Evolutionary conservation across 37 sponge, comb jelly and placozoan species (phyloP), one percentile per base, ranked within the genome.

Genomic region (Trichoplax adhaerens): DNA sequence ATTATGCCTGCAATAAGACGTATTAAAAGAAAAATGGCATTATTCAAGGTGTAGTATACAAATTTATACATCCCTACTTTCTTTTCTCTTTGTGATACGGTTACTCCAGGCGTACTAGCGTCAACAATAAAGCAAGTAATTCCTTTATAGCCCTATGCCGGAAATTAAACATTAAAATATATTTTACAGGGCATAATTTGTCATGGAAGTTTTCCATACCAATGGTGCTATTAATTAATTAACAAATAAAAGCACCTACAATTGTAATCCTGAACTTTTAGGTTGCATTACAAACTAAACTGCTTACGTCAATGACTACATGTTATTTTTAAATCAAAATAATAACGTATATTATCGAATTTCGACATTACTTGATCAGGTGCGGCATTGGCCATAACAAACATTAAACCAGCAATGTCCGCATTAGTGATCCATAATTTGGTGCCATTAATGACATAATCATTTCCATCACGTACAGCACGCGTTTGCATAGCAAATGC

Each of bases 361-460:
- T 29, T 29, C 29, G 29, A 29, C 29, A 29, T 29, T 29, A 29
- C 29, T 29, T 29, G 29, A 29, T 29, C 29, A 29, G 29, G 29
- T 29, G 29, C 90, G 60, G 75, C 77, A 69, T 89, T 94, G 51
- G 95, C 95, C 77, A 89, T 84, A 49, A 94, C 87, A 2, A 94
- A 80, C 75, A 84, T 87, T 5, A 87, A 67, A 46, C 85, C 90
- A 68, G 95, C 91, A 77, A 89, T 83, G 55, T 89, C 91, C 52
- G 90, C 95, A 67, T 89, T 94, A 50, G 95, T 94, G 79, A 94
- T 89, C 95, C 95, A 94, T 48, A 72, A 58, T 77, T 94, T 94
- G 74, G 83, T 70, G 0, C 95, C 95, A 74, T 86, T 89, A 60
- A 94, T 79, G 50, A 86, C 72, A 68, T 77, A 94, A 56, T 79